These are phyloP conservation scores for Amblyjoppa fuscipennis DNA, from an alignment of 2,888 invertebrate genomes.

Conservation along the genomic window DNA sequence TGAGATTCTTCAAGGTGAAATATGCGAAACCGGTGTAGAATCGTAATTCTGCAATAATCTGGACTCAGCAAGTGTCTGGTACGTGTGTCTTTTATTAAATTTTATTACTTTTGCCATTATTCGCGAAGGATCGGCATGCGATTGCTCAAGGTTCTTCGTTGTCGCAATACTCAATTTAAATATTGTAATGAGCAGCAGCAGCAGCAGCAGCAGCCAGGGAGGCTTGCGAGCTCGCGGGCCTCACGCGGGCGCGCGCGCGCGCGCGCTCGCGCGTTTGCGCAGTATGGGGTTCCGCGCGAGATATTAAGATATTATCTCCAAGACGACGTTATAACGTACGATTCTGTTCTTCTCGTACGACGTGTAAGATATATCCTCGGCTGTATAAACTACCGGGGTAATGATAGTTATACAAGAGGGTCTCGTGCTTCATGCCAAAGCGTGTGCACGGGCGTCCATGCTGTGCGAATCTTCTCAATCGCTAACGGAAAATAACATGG, in stretches of 20 bases:
- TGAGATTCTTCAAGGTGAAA: not conserved
- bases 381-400: conserved; percentile 69
- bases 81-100: conserved; percentile 19
- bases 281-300: conserved; percentile 66
- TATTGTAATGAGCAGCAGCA: conserved; percentile 57
- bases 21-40: not conserved
- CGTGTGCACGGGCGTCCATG: conserved; percentile 28
- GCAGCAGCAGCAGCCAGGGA: conserved; percentile 10
- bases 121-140: conserved; percentile 43
- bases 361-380: conserved; percentile 67
- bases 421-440: conserved; percentile 54
- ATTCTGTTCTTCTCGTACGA: conserved; percentile 65
- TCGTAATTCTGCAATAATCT: conserved; percentile 34
- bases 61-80: not conserved
- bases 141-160: conserved; percentile 48
- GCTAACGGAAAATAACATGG: conserved; percentile 50
- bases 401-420: conserved; percentile 75
- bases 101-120: conserved; percentile 46
- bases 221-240: conserved; percentile 12
- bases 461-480: conserved; percentile 41
- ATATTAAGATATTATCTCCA: conserved; percentile 71
- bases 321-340: conserved; percentile 71
- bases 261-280: conserved; percentile 26
- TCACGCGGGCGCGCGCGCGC: conserved; percentile 6
- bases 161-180: conserved; percentile 56